Base-by-base conservation (phyloP, 2,888 invertebrate species). In the Penaeus monodon region DNA sequence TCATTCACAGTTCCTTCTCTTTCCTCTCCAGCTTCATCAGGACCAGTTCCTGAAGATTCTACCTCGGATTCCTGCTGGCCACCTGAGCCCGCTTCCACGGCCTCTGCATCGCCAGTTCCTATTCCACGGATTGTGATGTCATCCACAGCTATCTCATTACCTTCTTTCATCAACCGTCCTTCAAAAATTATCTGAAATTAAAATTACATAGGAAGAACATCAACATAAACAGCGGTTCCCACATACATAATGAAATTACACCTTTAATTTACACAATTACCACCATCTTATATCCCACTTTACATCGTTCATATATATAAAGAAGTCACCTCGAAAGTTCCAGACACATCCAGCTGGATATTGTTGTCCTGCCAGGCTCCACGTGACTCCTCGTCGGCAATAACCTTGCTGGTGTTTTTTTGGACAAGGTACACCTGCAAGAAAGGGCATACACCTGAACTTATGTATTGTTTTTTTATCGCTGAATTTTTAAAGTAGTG, bases 71-170 rank as follows among this genome's bases (percentile, higher is more conserved):
- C 66, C 24, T 33, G 64, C 20, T 79, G 64, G 29, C 12, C n/a
- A 27, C 24, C 44, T 12, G 80, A 65, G 65, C 64, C 24, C 66
- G 80, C 33, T 2, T 57, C 20, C 27, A 14, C 20, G 76, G 24
- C 77, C n/a, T 44, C 20, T 57, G 63, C 22, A 12, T n/a, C 24
- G 63, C 22, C 29, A 33, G n/a, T 49, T 57, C 77, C 38, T n/a
- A 63, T 29, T 22, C 76, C 79, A 29, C 79, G 79, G 63, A 79
- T 80, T 27, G 73, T 66, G 27, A 87, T 64, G 79, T 87, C 79
- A 68, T 79, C 79, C 20, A 87, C 29, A 38, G 83, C 86, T n/a
- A 87, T 87, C 49, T 83, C 79, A 64, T 87, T 83, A 22, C 86
- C 82, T 27, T 81, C 64, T 38, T 44, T 64, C 33, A 63, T 85